A percentile compares a stretch with the other conserved stretches of the same genome.
Evolutionary conservation across 2,113 vertebrate genomes (phyloP).

Genomic region (Illadopsis cleaveri): DNA sequence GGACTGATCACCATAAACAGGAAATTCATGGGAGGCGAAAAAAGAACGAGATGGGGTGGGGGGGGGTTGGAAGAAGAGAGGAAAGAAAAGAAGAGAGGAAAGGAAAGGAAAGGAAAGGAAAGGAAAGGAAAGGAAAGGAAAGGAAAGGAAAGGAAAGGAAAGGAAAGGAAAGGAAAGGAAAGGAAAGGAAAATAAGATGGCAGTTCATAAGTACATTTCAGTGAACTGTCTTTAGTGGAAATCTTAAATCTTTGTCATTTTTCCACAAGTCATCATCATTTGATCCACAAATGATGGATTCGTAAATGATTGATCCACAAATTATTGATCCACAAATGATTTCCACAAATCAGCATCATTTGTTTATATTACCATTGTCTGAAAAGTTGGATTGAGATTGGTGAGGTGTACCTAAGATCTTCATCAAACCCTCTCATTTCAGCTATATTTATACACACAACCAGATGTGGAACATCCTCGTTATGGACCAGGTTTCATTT

Average conservation of each 20-base stretch:
- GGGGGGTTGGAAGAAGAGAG: neutral
- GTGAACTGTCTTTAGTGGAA: neutral
- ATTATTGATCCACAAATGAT: neutral
- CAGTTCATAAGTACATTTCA: neutral
- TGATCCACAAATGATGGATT: too few relatives aligned
- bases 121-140: too few relatives aligned
- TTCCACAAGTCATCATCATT: neutral
- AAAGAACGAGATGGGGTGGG: fast-evolving
- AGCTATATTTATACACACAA: neutral
- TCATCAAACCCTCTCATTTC: neutral
- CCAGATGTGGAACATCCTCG: fast-evolving
- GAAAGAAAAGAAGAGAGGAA: too few relatives aligned
- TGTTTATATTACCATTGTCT: neutral
- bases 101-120: too few relatives aligned
- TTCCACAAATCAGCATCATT: neutral
- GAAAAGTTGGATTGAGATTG: neutral
- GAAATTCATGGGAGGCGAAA: neutral
- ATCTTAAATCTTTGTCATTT: neutral
- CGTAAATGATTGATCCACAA: too few relatives aligned
- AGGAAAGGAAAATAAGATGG: fast-evolving
- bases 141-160: fast-evolving
- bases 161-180: too few relatives aligned
- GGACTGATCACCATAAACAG: neutral
- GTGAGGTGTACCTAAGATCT: neutral
- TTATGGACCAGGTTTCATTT: neutral